Conservation (phyloP, 2,797 vertebrate genomes). For the Brachyalestes nurse region DNA sequence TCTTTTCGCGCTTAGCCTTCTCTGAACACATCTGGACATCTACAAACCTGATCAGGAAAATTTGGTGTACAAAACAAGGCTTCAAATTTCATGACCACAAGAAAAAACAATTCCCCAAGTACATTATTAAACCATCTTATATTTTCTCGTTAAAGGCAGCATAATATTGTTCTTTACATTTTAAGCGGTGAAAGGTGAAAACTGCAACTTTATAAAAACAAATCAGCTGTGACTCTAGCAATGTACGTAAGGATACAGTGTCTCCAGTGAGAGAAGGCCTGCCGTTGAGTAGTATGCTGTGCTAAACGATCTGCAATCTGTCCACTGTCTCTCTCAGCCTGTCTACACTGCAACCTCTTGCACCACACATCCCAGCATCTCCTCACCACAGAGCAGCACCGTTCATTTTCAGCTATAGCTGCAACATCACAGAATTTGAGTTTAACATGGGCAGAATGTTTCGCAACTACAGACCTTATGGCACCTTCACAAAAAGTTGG, state of each 20-base stretch:
- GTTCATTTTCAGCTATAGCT: conserved; percentile 75
- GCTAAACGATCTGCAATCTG: conserved; percentile 68
- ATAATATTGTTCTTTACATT: background rate
- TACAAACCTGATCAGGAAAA: conserved; percentile 70
- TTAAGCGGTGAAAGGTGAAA: background rate
- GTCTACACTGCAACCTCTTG: conserved; percentile 64
- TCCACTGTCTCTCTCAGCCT: conserved; percentile 57
- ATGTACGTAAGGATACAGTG: conserved; percentile 83
- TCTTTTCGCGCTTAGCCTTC: conserved; percentile 59
- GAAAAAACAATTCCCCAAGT: background rate
- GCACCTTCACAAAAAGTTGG: background rate
- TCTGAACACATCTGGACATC: conserved; percentile 77
- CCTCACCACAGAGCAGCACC: conserved; percentile 48
- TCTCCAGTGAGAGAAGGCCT: conserved; percentile 80
- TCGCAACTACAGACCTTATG: background rate
- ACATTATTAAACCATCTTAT: background rate
- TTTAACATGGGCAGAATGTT: background rate
- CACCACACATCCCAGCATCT: conserved; percentile 79
- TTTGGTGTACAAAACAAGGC: background rate
- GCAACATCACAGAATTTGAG: conserved; percentile 37
- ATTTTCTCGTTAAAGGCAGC: background rate
- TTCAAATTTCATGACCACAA: background rate
- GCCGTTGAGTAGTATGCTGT: conserved; percentile 63
- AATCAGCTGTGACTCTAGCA: background rate
- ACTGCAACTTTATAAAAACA: background rate